phyloP scores from a whole-genome alignment of 1,140 invertebrate genomes.

The Drosophila sproati region DNA sequence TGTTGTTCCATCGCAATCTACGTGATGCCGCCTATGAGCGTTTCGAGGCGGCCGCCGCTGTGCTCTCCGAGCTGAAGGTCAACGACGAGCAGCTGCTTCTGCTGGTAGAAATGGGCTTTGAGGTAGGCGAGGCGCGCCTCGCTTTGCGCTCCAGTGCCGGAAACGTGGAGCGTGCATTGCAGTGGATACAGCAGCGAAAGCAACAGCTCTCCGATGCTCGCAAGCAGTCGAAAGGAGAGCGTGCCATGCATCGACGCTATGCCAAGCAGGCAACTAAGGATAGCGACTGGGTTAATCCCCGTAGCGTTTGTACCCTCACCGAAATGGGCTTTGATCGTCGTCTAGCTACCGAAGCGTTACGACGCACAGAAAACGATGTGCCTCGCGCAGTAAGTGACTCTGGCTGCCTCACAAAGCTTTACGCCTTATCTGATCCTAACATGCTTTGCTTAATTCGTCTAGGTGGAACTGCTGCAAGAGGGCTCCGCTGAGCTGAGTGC shows the following conservation, averaged over 20 bases:
- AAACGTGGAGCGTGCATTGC: conserved; percentile 87
- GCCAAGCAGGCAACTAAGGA: conserved; percentile 55
- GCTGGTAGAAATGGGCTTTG: conserved; percentile 88
- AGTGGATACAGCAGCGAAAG: conserved; percentile 87
- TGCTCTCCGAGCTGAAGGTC: conserved; percentile 88
- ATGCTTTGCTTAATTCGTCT: background rate
- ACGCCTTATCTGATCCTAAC: background rate
- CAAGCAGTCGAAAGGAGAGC: conserved; percentile 86
- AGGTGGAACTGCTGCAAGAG: conserved; percentile 75
- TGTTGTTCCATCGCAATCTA: conserved; percentile 90
- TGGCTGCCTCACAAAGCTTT: too few species aligned
- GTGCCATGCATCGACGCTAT: conserved; percentile 80
- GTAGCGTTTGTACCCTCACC: conserved; percentile 86
- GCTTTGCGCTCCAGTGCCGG: conserved; percentile 88
- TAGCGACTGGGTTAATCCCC: conserved; percentile 74
- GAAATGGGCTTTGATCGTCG: conserved; percentile 89
- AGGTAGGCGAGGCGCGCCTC: conserved; percentile 87
- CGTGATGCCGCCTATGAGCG: conserved; percentile 86
- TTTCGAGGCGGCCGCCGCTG: conserved; percentile 87
- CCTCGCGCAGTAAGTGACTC: conserved; percentile 86
- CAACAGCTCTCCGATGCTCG: conserved; percentile 86
- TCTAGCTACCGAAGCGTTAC: conserved; percentile 86
- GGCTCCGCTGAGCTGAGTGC: conserved; percentile 36
- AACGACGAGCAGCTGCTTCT: conserved; percentile 86
- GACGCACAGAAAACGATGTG: conserved; percentile 88